Conservation (phyloP, 2,797 vertebrate genomes). For the Cossypha caffra region DNA sequence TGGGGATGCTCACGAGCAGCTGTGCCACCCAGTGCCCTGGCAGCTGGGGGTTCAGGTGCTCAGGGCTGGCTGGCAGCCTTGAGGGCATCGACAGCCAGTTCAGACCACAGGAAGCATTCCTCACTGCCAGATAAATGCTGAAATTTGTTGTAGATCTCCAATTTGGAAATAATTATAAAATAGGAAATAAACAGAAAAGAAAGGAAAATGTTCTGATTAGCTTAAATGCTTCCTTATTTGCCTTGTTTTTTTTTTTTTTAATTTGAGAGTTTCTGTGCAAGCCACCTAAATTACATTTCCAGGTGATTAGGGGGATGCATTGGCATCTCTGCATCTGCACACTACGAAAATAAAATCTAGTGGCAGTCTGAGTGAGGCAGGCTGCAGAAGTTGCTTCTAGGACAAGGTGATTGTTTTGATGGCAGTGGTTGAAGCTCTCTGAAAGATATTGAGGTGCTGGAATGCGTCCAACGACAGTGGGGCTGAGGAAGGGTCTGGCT, state of each 20-base stretch:
- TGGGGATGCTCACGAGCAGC: fast-evolving
- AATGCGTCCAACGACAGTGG: fast-evolving
- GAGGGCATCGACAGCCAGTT: fast-evolving
- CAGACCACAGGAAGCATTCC: background rate
- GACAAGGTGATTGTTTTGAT: background rate
- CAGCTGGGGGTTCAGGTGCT: fast-evolving
- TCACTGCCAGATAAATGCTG: background rate
- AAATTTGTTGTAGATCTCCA: background rate
- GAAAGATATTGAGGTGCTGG: background rate
- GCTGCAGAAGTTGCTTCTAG: background rate
- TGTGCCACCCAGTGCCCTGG: fast-evolving
- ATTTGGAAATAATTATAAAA: background rate
- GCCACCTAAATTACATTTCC: background rate
- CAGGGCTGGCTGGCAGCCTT: background rate
- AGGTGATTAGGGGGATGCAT: background rate
- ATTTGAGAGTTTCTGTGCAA: background rate
- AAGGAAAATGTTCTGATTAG: background rate
- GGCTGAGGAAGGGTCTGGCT: fast-evolving
- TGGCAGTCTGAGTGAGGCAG: background rate
- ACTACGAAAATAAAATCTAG: background rate
- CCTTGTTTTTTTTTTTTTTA: background rate
- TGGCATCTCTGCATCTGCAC: background rate
- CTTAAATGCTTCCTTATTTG: background rate
- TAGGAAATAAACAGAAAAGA: background rate
- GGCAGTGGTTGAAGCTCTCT: background rate